A percentile compares a stretch with the other conserved stretches of the same genome.
These are phyloP conservation scores for Melanerpes formicivorus DNA, from an alignment of 2,113 vertebrate genomes.

Conservation along the genomic window DNA sequence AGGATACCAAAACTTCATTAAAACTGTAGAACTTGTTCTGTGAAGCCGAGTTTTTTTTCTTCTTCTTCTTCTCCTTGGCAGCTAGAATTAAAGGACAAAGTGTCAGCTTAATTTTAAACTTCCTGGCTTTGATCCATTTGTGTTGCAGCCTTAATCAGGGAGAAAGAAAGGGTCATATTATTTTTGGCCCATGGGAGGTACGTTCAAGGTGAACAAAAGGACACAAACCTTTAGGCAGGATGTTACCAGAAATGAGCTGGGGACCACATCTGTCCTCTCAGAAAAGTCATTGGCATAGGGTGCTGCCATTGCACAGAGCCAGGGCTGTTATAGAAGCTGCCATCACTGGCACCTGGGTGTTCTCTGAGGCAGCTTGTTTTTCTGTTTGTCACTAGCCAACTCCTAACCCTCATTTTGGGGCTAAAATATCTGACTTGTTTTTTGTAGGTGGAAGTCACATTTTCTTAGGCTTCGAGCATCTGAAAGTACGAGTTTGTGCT, in stretches of 20 bases:
- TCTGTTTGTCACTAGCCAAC: neutral
- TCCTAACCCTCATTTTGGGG: neutral
- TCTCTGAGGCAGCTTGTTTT: neutral
- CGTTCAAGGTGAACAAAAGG: conserved; percentile 27
- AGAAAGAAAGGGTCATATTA: conserved; percentile 20
- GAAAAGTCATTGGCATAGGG: neutral
- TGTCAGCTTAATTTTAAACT: conserved; percentile 20
- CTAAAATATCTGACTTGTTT: neutral
- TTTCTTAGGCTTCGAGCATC: neutral
- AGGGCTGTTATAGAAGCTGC: neutral
- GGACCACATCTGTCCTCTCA: neutral
- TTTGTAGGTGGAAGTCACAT: neutral
- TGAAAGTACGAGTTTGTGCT: neutral
- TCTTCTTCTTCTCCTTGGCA: conserved; percentile 10
- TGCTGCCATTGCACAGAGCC: neutral
- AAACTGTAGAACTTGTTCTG: neutral
- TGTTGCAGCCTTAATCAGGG: neutral
- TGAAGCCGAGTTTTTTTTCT: conserved; percentile 12
- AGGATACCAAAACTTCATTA: neutral
- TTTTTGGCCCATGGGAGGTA: conserved; percentile 23
- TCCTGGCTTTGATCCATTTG: neutral
- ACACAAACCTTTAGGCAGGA: neutral
- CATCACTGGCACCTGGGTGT: neutral
- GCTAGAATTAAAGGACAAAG: conserved; percentile 26
- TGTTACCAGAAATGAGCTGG: neutral